These are phyloP conservation scores for Syngnathus scovelli DNA, from an alignment of 2,113 vertebrate species.

Conservation along the genomic window DNA sequence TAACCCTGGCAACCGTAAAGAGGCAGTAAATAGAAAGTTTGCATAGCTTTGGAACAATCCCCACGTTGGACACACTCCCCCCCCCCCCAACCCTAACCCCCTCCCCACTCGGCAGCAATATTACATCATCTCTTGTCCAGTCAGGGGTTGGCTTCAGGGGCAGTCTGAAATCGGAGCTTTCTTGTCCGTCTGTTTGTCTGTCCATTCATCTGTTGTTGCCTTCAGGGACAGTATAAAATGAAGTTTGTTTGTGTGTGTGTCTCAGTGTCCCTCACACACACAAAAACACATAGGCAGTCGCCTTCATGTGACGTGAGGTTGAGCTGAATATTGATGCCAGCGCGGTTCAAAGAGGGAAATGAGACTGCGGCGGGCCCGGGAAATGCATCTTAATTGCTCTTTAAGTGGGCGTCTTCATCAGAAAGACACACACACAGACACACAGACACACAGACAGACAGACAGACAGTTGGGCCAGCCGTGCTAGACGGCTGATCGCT, in stretches of 20 bases:
- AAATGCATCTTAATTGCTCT: constrained; percentile 72
- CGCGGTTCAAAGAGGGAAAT: constrained; percentile 58
- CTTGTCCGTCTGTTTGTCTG: background rate
- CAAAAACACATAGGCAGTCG: constrained; percentile 10
- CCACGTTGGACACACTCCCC: background rate
- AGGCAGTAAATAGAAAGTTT: constrained; percentile 1
- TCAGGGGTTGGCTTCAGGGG: background rate
- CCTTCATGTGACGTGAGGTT: constrained; percentile 48
- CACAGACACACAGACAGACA: constrained; percentile 34
- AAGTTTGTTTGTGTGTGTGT: background rate
- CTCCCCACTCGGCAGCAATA: background rate
- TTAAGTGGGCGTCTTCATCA: constrained; percentile 67
- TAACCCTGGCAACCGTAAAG: background rate
- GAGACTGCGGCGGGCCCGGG: constrained; percentile 53
- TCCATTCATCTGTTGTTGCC: background rate
- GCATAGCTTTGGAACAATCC: background rate
- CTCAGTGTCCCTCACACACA: constrained; percentile 4
- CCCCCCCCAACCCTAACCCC: no score
- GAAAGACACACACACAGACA: no score
- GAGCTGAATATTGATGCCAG: constrained; percentile 66
- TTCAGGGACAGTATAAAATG: background rate
- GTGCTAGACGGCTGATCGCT: constrained; percentile 55
- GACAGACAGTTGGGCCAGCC: constrained; percentile 53
- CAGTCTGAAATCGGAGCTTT: background rate
- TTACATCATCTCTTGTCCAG: background rate